phyloP scores from a whole-genome alignment of 2,113 vertebrate genomes.

The Brachyistius frenatus region DNA sequence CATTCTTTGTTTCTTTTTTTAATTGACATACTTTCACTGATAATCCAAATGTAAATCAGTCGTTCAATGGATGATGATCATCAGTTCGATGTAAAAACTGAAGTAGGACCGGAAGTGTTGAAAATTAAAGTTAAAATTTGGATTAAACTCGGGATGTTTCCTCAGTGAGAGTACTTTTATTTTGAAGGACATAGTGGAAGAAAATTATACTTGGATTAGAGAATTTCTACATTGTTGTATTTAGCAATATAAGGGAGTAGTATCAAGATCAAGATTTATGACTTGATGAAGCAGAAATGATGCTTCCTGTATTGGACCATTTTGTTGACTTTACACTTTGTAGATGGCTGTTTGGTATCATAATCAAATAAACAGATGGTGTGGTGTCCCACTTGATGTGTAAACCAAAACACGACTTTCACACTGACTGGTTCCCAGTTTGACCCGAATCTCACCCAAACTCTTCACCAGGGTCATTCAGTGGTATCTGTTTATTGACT shows the following conservation, averaged over 20 bases:
- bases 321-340: neutral
- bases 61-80: no score
- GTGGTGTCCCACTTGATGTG: conserved; percentile 1
- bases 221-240: neutral
- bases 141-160: no score
- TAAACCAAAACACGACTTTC: conserved; percentile 18
- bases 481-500: conserved; percentile 6
- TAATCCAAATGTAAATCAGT: no score
- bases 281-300: neutral
- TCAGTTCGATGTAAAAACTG: no score
- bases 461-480: conserved; percentile 1
- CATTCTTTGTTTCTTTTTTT: neutral
- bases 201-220: neutral
- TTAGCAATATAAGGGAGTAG: no score
- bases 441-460: conserved; percentile 1
- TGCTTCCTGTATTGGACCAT: neutral
- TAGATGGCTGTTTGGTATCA: conserved; percentile 2
- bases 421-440: neutral
- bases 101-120: no score
- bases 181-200: no score
- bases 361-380: neutral
- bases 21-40: no score
- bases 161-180: no score
- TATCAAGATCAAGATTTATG: neutral
- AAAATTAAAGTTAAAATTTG: no score